These are phyloP conservation scores for Actenoides hombroni DNA, from an alignment of 2,113 vertebrate genomes.

Conservation along the genomic window DNA sequence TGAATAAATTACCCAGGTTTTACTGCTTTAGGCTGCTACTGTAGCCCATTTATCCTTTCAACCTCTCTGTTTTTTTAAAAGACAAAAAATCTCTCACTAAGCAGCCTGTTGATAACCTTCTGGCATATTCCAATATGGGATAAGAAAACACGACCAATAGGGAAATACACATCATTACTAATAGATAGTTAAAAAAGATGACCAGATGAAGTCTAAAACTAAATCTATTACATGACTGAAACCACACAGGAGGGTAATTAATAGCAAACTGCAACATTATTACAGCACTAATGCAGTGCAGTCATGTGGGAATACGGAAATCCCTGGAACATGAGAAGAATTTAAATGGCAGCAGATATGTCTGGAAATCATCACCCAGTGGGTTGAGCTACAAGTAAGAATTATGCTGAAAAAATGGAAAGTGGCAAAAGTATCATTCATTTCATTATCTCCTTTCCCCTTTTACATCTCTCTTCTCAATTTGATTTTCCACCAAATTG, in stretches of 20 bases:
- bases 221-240: background rate
- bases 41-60: background rate
- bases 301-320: slow-evolving; percentile 1
- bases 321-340: background rate
- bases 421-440: background rate
- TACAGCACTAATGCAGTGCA: background rate
- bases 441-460: background rate
- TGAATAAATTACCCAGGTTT: background rate
- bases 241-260: background rate
- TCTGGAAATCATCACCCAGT: background rate
- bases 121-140: background rate
- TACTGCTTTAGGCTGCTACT: background rate
- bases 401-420: background rate
- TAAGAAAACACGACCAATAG: background rate
- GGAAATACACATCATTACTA: background rate
- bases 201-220: background rate
- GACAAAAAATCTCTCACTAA: background rate
- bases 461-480: background rate
- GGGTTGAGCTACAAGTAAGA: slow-evolving; percentile 15
- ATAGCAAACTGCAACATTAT: background rate
- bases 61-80: background rate
- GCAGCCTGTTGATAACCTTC: background rate
- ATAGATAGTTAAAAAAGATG: slow-evolving; percentile 11
- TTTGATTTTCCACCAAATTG: background rate
- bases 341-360: background rate